Percentiles rank a stretch among this genome's conserved stretches.
Conservation (phyloP, 2,888 invertebrate species). For the Dicycla oo region DNA sequence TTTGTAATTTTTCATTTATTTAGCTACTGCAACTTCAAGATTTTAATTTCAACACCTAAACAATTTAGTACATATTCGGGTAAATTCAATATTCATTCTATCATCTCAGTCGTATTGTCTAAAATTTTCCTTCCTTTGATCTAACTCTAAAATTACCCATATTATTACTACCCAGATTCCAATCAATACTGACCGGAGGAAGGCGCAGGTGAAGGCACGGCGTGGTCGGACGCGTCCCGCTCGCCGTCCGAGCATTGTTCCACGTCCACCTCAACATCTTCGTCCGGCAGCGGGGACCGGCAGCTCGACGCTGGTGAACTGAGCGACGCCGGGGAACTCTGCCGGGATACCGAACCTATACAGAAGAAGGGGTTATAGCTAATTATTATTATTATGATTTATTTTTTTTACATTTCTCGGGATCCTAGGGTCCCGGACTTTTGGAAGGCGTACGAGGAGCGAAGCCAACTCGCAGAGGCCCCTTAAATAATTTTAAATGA, state of each 20-base stretch:
- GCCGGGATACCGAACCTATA: constrained; percentile 85
- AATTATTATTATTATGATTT: background rate
- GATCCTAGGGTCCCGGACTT: too few relatives aligned
- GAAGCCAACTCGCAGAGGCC: too few relatives aligned
- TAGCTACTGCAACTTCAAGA: too few relatives aligned
- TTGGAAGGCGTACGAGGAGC: too few relatives aligned
- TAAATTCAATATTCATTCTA: background rate
- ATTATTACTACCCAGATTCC: background rate
- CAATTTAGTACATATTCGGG: background rate
- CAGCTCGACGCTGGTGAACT: constrained; percentile 87
- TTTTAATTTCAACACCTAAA: background rate
- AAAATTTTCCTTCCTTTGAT: background rate
- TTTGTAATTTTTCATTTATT: too few relatives aligned
- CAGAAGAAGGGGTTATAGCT: background rate
- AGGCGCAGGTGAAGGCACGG: constrained; percentile 85
- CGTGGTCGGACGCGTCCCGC: constrained; percentile 89
- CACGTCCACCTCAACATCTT: constrained; percentile 93
- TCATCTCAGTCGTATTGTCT: background rate
- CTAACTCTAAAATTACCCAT: background rate
- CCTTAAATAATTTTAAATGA: too few relatives aligned
- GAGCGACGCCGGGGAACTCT: constrained; percentile 86
- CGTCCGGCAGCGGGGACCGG: constrained; percentile 89
- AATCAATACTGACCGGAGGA: constrained; percentile 81
- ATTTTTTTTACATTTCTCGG: too few relatives aligned
- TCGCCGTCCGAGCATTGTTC: constrained; percentile 93